Evolutionary conservation across 2,888 invertebrate species (phyloP), one percentile per base, ranked within the genome.

Genomic region (Dasypogon diadema): DNA sequence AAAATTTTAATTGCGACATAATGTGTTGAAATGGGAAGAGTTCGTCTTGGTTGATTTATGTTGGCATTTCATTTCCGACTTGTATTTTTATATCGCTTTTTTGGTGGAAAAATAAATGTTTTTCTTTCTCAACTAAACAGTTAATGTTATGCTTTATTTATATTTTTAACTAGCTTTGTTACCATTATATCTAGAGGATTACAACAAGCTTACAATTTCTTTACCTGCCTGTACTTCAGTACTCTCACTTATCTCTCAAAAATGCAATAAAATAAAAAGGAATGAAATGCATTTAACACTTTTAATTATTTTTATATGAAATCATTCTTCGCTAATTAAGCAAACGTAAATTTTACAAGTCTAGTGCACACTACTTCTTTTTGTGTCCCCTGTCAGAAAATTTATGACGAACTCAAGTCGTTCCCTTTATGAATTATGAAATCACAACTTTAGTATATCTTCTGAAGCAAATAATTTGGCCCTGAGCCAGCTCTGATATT

Each of bases 1-100:
- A 30, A 60, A 74, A 63, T 63, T 74, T 74, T 74, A 74, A 74
- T 74, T 74, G 60, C 74, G 74, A 74, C 74, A 74, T 74, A 60
- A 74, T 74, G 60, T 60, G 74, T 46, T 74, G 74, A 74, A 60
- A 74, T 74, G 70, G 54, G 70, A 70, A 24, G 70, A 34, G 21
- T 34, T 46, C 48, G 51, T 70, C 54, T 5, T n/a, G 18, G 6
- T 4, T 54, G 70, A 70, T 70, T 70, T 70, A 70, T 70, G 26
- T 6, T 8, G 18, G 4, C 21, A 10, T 51, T 54, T 21, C 24
- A 70, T 54, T 70, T 70, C 70, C 70, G 51, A 12, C 34, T 5
- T 6, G 34, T 30, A 30, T 30, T 30, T 30, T 30, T 30, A n/a
- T n/a, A n/a, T n/a, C n/a, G n/a, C n/a, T n/a, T n/a, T n/a, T n/a